Evolutionary conservation across 2,888 invertebrate genomes (phyloP).

Genomic region (Oscheius sp.): DNA sequence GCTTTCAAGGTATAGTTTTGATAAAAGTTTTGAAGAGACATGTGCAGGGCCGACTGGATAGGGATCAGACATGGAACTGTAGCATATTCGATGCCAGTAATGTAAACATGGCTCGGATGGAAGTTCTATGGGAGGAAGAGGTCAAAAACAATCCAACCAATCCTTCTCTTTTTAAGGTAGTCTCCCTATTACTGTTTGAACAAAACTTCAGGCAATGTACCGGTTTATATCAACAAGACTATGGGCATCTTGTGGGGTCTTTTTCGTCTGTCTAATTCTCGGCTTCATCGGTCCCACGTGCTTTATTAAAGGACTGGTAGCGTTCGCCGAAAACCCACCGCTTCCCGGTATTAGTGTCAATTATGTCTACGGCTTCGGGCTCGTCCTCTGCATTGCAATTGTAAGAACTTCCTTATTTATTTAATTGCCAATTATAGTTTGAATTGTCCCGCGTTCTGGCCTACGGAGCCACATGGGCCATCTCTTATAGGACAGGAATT

Average conservation of each 20-base stretch:
- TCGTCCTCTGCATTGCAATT: conserved; percentile 69
- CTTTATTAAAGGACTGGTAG: conserved; percentile 67
- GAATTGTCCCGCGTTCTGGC: conserved; percentile 74
- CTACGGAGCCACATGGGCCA: conserved; percentile 75
- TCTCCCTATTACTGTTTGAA: conserved; percentile 7
- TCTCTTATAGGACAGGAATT: conserved; percentile 74
- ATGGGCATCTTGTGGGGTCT: conserved; percentile 69
- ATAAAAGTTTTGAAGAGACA: background rate
- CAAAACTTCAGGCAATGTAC: conserved; percentile 56
- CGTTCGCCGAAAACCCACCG: conserved; percentile 67
- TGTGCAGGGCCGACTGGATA: conserved; percentile 54
- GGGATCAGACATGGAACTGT: conserved; percentile 69
- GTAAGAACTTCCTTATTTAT: conserved; percentile 38
- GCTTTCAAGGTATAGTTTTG: conserved; percentile 55
- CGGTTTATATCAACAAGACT: conserved; percentile 72
- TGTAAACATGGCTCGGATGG: conserved; percentile 73
- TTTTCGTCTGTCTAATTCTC: conserved; percentile 68
- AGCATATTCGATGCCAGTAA: conserved; percentile 73
- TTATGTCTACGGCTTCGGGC: conserved; percentile 69
- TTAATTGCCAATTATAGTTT: conserved; percentile 48
- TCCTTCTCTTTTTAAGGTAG: conserved; percentile 63
- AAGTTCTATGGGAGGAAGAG: conserved; percentile 75
- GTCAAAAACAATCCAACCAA: conserved; percentile 57
- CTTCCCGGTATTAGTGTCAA: conserved; percentile 43
- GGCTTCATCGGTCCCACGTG: conserved; percentile 74